Evolutionary conservation across 1,140 invertebrate species (phyloP).

Genomic region (Physella acuta): DNA sequence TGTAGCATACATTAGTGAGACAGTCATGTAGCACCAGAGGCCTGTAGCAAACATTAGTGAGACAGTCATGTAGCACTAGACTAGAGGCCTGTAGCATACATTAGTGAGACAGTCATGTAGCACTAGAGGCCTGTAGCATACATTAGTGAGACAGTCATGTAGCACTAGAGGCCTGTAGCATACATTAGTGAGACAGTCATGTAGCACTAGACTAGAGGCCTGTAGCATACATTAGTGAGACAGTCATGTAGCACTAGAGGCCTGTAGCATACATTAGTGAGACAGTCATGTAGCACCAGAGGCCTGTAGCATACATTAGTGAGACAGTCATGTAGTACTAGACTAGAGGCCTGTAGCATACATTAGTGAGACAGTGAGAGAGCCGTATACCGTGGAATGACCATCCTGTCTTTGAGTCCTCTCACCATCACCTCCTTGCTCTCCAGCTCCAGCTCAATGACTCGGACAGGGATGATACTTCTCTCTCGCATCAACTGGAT

Average conservation of each 20-base stretch:
- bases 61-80: slow-evolving; percentile 54
- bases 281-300: slow-evolving; percentile 46
- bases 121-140: slow-evolving; percentile 39
- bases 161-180: slow-evolving; percentile 48
- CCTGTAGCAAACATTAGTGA: slow-evolving; percentile 55
- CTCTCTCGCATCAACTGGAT: slow-evolving; percentile 55
- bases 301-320: slow-evolving; percentile 53
- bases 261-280: slow-evolving; percentile 42
- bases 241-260: slow-evolving; percentile 53
- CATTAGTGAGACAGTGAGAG: too few relatives aligned
- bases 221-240: slow-evolving; percentile 53
- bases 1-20: slow-evolving; percentile 31
- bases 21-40: slow-evolving; percentile 47
- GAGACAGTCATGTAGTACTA: slow-evolving; percentile 55
- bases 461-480: slow-evolving; percentile 57
- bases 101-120: slow-evolving; percentile 59
- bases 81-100: slow-evolving; percentile 41
- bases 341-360: slow-evolving; percentile 36
- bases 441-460: slow-evolving; percentile 55
- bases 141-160: slow-evolving; percentile 43
- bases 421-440: slow-evolving; percentile 55
- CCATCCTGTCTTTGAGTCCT: slow-evolving; percentile 53
- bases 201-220: slow-evolving; percentile 37
- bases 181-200: slow-evolving; percentile 58
- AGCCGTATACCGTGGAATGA: slow-evolving; percentile 48